Conservation (phyloP, 2,797 vertebrate genomes). For the Apogon talboti region DNA sequence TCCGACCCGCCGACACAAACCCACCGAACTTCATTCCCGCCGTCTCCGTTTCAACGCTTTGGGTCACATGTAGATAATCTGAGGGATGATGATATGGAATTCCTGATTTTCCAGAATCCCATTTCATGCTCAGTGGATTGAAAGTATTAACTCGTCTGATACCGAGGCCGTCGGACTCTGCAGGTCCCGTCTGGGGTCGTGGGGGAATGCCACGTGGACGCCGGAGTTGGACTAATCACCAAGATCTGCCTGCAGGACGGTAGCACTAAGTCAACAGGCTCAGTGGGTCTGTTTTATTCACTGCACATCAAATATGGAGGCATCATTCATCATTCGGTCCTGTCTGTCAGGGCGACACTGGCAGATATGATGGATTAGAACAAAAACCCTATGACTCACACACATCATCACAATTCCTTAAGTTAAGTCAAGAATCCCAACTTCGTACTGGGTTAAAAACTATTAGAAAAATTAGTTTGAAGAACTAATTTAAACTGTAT, state of each 20-base stretch:
- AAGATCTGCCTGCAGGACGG: too few species aligned
- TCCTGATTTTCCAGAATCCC: conserved; percentile 12
- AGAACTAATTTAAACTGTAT: too few species aligned
- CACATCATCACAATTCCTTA: neutral
- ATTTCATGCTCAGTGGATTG: conserved; percentile 49
- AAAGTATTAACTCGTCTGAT: conserved; percentile 16
- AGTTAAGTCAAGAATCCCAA: neutral
- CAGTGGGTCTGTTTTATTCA: neutral
- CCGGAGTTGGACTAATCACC: neutral
- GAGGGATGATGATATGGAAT: conserved; percentile 4
- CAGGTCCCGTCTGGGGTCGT: neutral
- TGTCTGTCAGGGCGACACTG: neutral
- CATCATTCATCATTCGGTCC: conserved; percentile 11
- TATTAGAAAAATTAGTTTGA: neutral
- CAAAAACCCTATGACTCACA: neutral
- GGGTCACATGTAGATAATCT: conserved; percentile 24
- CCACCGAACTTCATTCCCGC: neutral
- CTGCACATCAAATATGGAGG: neutral
- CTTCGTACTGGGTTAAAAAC: neutral
- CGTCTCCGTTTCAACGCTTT: conserved; percentile 6
- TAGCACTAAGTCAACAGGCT: neutral
- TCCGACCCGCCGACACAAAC: conserved; percentile 19
- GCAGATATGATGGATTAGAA: conserved; percentile 16
- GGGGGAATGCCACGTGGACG: neutral
- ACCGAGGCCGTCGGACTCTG: neutral